These are phyloP conservation scores for Acanthacorydalis orientalis DNA, from an alignment of 2,888 invertebrate genomes.

Conservation along the genomic window DNA sequence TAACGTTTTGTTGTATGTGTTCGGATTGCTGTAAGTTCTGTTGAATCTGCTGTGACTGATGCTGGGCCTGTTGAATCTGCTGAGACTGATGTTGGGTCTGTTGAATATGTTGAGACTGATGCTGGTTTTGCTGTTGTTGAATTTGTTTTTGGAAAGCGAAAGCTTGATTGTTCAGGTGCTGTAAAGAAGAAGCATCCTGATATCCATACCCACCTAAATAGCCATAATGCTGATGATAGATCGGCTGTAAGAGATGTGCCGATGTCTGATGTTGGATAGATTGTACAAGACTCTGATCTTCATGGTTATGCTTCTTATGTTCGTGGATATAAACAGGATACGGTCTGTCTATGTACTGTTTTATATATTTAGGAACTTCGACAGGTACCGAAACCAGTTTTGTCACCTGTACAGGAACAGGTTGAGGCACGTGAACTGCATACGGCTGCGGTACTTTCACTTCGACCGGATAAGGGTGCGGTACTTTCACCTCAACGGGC, in stretches of 20 bases:
- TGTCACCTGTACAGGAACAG: constrained; percentile 15
- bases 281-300: neutral
- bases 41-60: neutral
- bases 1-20: neutral
- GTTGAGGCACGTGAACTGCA: constrained; percentile 14
- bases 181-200: neutral
- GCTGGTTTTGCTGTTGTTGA: neutral
- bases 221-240: neutral
- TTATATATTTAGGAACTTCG: constrained; percentile 14
- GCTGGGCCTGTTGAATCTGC: constrained; percentile 1
- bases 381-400: constrained; percentile 12
- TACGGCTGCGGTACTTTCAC: constrained; percentile 12
- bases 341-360: constrained; percentile 12
- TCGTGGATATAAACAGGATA: constrained; percentile 8
- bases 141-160: neutral
- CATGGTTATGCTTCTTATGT: neutral
- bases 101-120: neutral
- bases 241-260: neutral
- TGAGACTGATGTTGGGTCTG: neutral
- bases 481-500: constrained; percentile 10
- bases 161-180: neutral
- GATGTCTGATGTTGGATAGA: neutral
- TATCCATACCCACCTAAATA: neutral
- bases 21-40: neutral
- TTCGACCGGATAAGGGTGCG: constrained; percentile 14